Evolutionary conservation across 2,113 vertebrate species (phyloP).

Genomic region (Lates calcarifer): DNA sequence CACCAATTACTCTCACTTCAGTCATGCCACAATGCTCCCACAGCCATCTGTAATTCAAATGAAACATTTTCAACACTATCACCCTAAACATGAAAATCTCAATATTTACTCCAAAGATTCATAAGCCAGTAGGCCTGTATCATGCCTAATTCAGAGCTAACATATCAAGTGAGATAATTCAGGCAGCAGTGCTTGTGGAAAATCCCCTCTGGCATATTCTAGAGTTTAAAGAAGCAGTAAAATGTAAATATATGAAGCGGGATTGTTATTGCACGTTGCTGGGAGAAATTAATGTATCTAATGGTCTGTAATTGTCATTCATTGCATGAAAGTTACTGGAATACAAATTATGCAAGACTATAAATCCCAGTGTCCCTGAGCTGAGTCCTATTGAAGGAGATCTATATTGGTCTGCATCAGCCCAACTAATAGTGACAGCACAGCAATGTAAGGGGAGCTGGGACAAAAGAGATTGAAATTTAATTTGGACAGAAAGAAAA

Average conservation of each 20-base stretch:
- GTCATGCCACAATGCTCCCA: constrained; percentile 63
- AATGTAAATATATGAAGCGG: constrained; percentile 61
- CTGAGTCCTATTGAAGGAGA: constrained; percentile 60
- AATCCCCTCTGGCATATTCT: constrained; percentile 59
- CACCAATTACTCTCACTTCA: constrained; percentile 73
- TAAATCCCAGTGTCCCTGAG: constrained; percentile 66
- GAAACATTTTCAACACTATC: constrained; percentile 65
- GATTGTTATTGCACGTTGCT: constrained; percentile 28
- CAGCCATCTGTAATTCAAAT: constrained; percentile 75
- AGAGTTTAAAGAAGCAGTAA: constrained; percentile 50
- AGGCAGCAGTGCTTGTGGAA: constrained; percentile 54
- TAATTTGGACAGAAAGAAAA: constrained; percentile 44
- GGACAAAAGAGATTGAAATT: constrained; percentile 52
- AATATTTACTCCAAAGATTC: constrained; percentile 63
- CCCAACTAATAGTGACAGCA: constrained; percentile 61
- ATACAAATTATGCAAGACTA: constrained; percentile 40
- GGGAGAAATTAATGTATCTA: constrained; percentile 56
- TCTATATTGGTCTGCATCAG: constrained; percentile 58
- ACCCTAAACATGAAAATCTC: constrained; percentile 65
- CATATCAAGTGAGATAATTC: constrained; percentile 66
- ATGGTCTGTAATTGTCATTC: constrained; percentile 64
- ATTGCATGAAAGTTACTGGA: constrained; percentile 50
- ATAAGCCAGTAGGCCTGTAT: constrained; percentile 54
- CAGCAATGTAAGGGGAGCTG: constrained; percentile 41
- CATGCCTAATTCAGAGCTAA: constrained; percentile 63